Evolutionary conservation across 1,140 invertebrate species (phyloP), one percentile per base, ranked within the genome.

Genomic region (Sesamia nonagrioides): DNA sequence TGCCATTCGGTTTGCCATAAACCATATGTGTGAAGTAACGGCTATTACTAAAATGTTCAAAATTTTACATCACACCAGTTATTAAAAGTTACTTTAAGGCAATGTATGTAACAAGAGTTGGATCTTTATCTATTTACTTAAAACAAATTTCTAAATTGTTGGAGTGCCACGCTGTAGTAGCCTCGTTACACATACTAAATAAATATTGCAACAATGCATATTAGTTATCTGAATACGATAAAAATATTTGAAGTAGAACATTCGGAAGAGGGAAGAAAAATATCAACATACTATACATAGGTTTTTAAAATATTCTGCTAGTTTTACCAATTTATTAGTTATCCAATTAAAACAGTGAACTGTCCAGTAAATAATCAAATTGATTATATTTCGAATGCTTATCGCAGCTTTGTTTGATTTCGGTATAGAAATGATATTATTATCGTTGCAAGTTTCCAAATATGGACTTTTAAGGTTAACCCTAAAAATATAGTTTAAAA

Each of bases 401-500:
- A 42, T 61, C 72, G 17, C 27, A 58, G 6, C 40, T 75, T 17
- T 61, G 9, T 56, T 42, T 15, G 33, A 75, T 6, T 27, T 60
- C 21, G 9, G 37, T 40, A 50, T 61, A 60, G 56, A 35, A 72
- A 35, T 35, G 1, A 54, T 37, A 37, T 40, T 56, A 27, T 15
- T 40, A 40, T 17, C 33, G 35, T 17, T 13, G 9, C 69, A 73
- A n/a, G 52, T 73, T 58, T 58, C 52, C n/a, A 73, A 45, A 71
- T 42, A 58, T 37, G 40, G 35, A 37, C 33, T 35, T 21, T 48
- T 61, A 75, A 61, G 56, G 72, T 75, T 75, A 75, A 75, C 58
- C 72, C 72, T 75, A 75, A 75, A 73, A 61, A 27, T 48, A 48
- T 61, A 75, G 35, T 73, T 58, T 61, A 75, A 40, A 61, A 61